Evolutionary conservation across 2,797 vertebrate species (phyloP), one percentile per base, ranked within the genome.

Genomic region (Poecilia velifera): DNA sequence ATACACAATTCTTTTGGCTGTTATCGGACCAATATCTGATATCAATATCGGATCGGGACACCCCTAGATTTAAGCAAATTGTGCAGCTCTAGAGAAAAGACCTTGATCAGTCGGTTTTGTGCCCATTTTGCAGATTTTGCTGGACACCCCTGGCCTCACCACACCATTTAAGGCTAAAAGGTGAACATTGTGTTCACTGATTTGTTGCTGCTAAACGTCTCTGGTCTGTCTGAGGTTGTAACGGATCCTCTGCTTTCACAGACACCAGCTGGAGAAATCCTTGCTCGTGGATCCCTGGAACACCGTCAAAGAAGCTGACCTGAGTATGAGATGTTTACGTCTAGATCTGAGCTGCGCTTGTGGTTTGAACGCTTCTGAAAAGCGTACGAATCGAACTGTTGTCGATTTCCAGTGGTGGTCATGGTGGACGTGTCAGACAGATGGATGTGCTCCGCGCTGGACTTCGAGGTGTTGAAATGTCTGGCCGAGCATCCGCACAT

Each of bases 101-200:
- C 62, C 31, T 41, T 4, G 3, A 6, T 73, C 1, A 78, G n/a
- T 55, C 13, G 7, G n/a, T 76, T 6, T 46, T 75, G 3, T 49
- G 10, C 90, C 45, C 71, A 22, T 72, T 88, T 88, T 82, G 20
- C 90, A 99, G 98, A 92, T 99, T 92, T 94, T 99, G 36, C 93
- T 99, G 87, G 98, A 99, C 88, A 99, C 98, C 1, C 98, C 98
- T 76, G 98, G 98, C 47, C 94, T 99, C 86, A 98, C 96, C 34
- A 97, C 91, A 25, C 88, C 76, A 12, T 31, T 84, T 14, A 98
- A 98, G 91, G 96, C 92, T 90, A 97, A 96, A 95, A 97, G 96
- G 98, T 99, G 91, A 39, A 3, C 78, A 39, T 18, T 46, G 39
- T 76, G 41, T 77, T 78, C 28, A 12, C 1, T 49, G 82, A 16